Evolutionary conservation across 2,797 vertebrate genomes (phyloP), one percentile per base, ranked within the genome.

Genomic region (Chromobotia macracanthus): DNA sequence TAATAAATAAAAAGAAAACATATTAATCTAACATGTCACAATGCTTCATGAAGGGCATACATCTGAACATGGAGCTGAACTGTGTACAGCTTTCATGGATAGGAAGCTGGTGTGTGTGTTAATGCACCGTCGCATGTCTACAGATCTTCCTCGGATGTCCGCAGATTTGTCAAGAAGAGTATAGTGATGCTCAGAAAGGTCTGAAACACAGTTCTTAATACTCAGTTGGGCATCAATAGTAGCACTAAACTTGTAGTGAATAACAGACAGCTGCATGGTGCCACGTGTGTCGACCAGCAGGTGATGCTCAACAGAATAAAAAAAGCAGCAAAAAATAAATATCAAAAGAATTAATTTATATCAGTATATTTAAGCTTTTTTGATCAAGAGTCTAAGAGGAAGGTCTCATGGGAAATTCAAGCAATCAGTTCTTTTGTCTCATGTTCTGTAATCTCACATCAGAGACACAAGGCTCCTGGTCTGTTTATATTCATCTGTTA

Each of bases 241-340:
- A 99, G 99, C 98, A 99, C 97, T 99, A 97, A 98, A 96, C 95
- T 94, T 95, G 88, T 93, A 98, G 97, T 99, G 97, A 97, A 99
- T 98, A 97, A 94, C 94, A 96, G 96, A 95, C 93, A 94, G 95
- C 90, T 92, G 95, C 86, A 90, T 91, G 92, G 92, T 93, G 91
- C 92, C 93, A 92, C 80, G 72, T 89, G 86, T 91, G 89, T 89
- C 88, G 95, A 84, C 91, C 95, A 91, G 94, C 94, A 95, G 95
- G 95, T 95, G 95, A 96, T 93, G 94, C 95, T 98, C 95, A 97
- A 97, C 96, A 97, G 96, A 95, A 97, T 96, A 95, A 96, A 95
- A 96, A 97, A 96, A 95, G 94, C 94, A 92, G 90, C 89, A n/a
- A 97, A 98, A 98, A 98, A 98, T 97, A 98, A 99, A 99, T 98